Percentiles rank a stretch among this genome's conserved stretches.
phyloP scores from a whole-genome alignment of 1,140 invertebrate species.

The Aphaenogaster rudis region DNA sequence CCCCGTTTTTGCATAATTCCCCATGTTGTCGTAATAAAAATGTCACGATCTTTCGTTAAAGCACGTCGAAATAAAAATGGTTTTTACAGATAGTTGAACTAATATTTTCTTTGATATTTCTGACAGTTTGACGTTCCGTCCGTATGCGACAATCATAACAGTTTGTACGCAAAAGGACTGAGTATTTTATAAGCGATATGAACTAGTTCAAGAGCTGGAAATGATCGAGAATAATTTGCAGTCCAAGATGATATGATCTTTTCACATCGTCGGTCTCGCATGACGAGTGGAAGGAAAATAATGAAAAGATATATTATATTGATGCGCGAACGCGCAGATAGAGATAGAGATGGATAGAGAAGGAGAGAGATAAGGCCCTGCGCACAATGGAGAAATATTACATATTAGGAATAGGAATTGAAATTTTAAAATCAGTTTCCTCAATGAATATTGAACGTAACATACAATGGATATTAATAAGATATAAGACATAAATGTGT shows the following conservation, averaged over 20 bases:
- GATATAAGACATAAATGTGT: no score
- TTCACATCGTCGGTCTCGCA: background rate
- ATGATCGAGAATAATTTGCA: background rate
- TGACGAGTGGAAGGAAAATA: background rate
- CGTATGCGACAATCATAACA: constrained; percentile 7
- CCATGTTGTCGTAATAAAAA: background rate
- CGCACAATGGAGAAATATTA: no score
- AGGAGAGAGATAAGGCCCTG: no score
- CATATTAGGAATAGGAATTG: no score
- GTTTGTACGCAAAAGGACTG: constrained; percentile 5
- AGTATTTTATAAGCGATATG: background rate
- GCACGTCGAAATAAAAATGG: constrained; percentile 12
- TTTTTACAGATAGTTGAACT: constrained; percentile 14
- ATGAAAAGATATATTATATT: constrained; percentile 1
- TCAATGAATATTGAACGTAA: no score
- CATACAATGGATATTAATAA: no score
- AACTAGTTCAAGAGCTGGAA: background rate
- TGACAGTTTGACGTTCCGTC: background rate
- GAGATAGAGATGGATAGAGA: background rate
- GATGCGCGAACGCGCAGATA: background rate
- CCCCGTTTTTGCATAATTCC: background rate
- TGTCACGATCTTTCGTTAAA: background rate
- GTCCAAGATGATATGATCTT: background rate
- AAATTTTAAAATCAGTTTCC: no score
- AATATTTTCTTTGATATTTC: constrained; percentile 19